Evolutionary conservation across 2,113 vertebrate species (phyloP).

Genomic region (Megaceryle torquata): DNA sequence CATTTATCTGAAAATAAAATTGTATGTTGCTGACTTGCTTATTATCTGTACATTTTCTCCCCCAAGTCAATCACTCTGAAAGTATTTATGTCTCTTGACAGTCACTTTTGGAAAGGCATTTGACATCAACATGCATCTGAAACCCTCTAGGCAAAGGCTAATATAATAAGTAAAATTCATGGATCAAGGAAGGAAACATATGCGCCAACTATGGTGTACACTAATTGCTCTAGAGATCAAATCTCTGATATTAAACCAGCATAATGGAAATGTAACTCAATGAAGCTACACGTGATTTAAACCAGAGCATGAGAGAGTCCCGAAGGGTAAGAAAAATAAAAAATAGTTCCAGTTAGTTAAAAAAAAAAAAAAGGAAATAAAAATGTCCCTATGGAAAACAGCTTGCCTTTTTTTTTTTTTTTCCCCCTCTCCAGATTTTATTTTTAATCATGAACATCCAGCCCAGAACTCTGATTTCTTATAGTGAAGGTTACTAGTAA

Average conservation of each 20-base stretch:
- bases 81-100: slow-evolving; percentile 18
- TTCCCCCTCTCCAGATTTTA: background rate
- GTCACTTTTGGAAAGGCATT: background rate
- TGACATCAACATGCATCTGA: background rate
- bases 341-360: background rate
- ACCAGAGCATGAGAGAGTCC: background rate
- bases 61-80: background rate
- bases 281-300: background rate
- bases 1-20: slow-evolving; percentile 27
- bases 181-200: background rate
- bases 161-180: background rate
- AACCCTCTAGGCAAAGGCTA: slow-evolving; percentile 12
- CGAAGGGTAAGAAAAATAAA: background rate
- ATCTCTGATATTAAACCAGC: background rate
- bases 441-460: background rate
- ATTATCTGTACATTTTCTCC: background rate
- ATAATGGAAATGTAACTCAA: background rate
- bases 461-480: background rate
- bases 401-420: background rate
- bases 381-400: background rate
- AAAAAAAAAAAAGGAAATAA: background rate
- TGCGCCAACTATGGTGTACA: background rate
- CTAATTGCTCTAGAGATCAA: background rate
- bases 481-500: background rate
- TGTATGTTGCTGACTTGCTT: background rate